Evolutionary conservation across 1,140 invertebrate species (phyloP).

Genomic region (Pachypeltis micranthus): DNA sequence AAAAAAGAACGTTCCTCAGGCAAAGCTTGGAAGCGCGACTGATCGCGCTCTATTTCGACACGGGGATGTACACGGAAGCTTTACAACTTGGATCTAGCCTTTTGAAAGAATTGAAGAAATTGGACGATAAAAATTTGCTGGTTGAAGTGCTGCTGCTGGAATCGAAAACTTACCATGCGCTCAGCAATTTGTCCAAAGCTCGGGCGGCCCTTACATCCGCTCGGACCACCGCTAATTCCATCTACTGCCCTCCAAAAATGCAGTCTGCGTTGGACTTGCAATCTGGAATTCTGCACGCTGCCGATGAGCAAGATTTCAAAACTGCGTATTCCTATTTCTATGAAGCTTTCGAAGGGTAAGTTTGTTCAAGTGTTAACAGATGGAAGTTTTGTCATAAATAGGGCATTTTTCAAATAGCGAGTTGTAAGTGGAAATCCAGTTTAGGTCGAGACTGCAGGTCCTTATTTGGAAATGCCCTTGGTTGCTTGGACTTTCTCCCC

Average conservation of each 20-base stretch:
- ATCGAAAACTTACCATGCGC: conserved; percentile 96
- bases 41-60: conserved; percentile 90
- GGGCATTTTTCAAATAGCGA: no score
- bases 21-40: conserved; percentile 90
- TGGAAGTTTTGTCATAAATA: no score
- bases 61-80: conserved; percentile 77
- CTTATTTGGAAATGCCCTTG: not conserved
- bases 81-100: conserved; percentile 70
- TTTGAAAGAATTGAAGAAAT: conserved; percentile 90
- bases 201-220: conserved; percentile 94
- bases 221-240: conserved; percentile 96
- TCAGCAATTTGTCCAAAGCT: conserved; percentile 93
- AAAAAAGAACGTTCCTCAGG: conserved; percentile 89
- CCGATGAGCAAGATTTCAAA: conserved; percentile 98
- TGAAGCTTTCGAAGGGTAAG: conserved; percentile 91
- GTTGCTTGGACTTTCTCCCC: not conserved
- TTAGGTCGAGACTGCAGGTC: no score
- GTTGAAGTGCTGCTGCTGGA: conserved; percentile 95
- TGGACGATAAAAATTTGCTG: conserved; percentile 97
- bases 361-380: no score
- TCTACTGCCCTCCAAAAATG: conserved; percentile 97
- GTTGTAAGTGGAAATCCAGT: no score
- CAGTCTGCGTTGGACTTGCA: conserved; percentile 94
- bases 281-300: conserved; percentile 96
- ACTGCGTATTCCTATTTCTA: conserved; percentile 99